Base-by-base conservation (phyloP, 1,140 invertebrate genomes). In the Lanistes nyassanus region DNA sequence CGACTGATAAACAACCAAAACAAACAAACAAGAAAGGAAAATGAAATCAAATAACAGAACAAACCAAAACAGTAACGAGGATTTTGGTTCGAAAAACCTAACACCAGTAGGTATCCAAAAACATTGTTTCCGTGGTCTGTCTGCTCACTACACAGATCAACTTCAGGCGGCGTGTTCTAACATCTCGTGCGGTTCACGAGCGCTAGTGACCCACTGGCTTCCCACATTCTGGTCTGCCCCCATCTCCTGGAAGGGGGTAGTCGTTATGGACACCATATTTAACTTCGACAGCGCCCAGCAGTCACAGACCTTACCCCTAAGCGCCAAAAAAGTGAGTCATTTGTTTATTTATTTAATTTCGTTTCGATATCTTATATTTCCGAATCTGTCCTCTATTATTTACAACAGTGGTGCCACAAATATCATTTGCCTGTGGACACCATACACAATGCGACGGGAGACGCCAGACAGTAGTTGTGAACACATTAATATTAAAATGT, bases 221-320 rank as follows among this genome's bases (percentile, higher is more conserved):
- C 42, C 42, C 9, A 47, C 9, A 1, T 47, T 47, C 42, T 60
- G 11, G 66, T 39, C 3, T 21, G 21, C 1, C 16, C 53, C 21
- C 13, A 47, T 34, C 34, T 5, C 23, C 75, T 75, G 58, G 69
- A 66, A 31, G 21, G 80, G 80, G 3, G 47, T 79, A 2, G 65
- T 79, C 39, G 65, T 79, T 23, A 56, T 81, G 65, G 80, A 81
- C 64, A 75, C 74, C 31, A 69, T 81, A 36, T 74, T 81, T 74
- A 69, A 78, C 42, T 79, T 79, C 67, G 69, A 81, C 55, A 26
- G 47, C 37, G 51, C 37, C 19, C 19, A 4, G 19, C 2, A 68
- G 26, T 77, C 78, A 13, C 80, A 81, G 66, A 66, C 51, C 29
- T 39, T 77, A 19, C 78, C 74, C 0, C 3, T 13, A 16, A 36